These are phyloP conservation scores for Caenorhabditis imperialis DNA, from an alignment of 2,888 invertebrate species.

Conservation along the genomic window DNA sequence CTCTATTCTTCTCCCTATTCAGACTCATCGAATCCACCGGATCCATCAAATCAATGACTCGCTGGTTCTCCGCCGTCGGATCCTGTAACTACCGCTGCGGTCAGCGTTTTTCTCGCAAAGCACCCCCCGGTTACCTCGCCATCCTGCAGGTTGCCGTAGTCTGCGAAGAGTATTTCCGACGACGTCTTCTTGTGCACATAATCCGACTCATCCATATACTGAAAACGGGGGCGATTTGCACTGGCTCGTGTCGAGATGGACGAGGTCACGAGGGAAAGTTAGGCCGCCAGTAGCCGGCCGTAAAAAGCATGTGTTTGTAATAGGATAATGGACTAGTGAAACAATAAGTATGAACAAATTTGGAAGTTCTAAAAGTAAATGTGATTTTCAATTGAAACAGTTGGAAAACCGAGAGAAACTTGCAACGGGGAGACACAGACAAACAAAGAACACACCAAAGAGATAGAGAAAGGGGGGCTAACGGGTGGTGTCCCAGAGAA, in stretches of 20 bases:
- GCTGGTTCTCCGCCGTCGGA: slow-evolving; percentile 42
- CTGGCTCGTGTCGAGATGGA: too few relatives aligned
- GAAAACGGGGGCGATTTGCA: slow-evolving; percentile 6
- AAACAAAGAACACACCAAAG: too few relatives aligned
- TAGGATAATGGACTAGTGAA: too few relatives aligned
- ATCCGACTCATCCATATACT: slow-evolving; percentile 38
- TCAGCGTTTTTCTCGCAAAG: neutral
- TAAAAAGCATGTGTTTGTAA: too few relatives aligned
- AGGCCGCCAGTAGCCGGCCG: neutral
- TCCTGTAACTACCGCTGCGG: slow-evolving; percentile 19
- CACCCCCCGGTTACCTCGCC: slow-evolving; percentile 51
- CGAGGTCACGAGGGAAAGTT: neutral
- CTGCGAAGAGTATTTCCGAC: slow-evolving; percentile 42
- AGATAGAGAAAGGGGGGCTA: too few relatives aligned
- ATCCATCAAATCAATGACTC: slow-evolving; percentile 55
- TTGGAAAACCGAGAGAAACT: too few relatives aligned
- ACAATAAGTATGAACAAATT: too few relatives aligned
- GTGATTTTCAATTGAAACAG: too few relatives aligned
- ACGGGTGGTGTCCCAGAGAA: too few relatives aligned
- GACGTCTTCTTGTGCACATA: slow-evolving; percentile 43
- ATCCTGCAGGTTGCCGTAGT: slow-evolving; percentile 34
- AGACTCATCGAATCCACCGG: slow-evolving; percentile 62
- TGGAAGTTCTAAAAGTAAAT: too few relatives aligned
- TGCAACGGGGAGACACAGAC: too few relatives aligned
- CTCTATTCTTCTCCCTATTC: slow-evolving; percentile 49